Evolutionary conservation across 2,888 invertebrate genomes (phyloP).

Genomic region (Caenorhabditis drosophilae): DNA sequence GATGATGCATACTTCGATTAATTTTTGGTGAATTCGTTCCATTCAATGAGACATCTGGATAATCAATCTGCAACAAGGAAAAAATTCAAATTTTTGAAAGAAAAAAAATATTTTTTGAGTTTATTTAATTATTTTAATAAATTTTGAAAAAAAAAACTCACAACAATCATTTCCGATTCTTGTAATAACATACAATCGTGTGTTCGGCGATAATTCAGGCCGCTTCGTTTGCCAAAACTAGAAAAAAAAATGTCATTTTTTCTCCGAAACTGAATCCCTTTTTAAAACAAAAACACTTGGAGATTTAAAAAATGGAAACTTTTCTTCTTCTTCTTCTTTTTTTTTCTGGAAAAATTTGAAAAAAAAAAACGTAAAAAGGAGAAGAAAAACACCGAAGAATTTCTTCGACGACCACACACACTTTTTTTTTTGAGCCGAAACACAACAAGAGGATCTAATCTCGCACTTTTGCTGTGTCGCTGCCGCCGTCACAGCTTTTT

Average conservation of each 20-base stretch:
- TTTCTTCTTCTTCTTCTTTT: too few relatives aligned
- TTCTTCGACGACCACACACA: too few relatives aligned
- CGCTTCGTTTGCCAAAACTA: conserved; percentile 84
- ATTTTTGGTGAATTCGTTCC: conserved; percentile 29
- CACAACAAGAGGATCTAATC: too few relatives aligned
- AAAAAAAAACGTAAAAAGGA: too few relatives aligned
- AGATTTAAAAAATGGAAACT: too few relatives aligned
- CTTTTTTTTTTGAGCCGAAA: too few relatives aligned
- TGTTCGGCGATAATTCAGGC: conserved; percentile 79
- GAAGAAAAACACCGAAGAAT: too few relatives aligned
- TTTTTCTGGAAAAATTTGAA: too few relatives aligned
- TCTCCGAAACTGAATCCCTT: too few relatives aligned
- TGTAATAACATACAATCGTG: conserved; percentile 86
- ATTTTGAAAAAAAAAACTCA: conserved; percentile 73
- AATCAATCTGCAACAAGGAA: conserved; percentile 48
- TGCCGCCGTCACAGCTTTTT: too few relatives aligned
- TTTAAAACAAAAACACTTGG: too few relatives aligned
- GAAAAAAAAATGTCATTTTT: conserved; percentile 71
- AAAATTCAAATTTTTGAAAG: neutral
- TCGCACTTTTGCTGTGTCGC: too few relatives aligned
- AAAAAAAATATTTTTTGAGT: neutral
- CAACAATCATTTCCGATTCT: conserved; percentile 86
- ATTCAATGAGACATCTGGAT: conserved; percentile 49
- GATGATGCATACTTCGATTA: conserved; percentile 10
- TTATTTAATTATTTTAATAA: neutral